Percentiles rank a stretch among this genome's conserved stretches.
These are phyloP conservation scores for Anthoscopus minutus DNA, from an alignment of 2,113 vertebrate species.

Conservation along the genomic window DNA sequence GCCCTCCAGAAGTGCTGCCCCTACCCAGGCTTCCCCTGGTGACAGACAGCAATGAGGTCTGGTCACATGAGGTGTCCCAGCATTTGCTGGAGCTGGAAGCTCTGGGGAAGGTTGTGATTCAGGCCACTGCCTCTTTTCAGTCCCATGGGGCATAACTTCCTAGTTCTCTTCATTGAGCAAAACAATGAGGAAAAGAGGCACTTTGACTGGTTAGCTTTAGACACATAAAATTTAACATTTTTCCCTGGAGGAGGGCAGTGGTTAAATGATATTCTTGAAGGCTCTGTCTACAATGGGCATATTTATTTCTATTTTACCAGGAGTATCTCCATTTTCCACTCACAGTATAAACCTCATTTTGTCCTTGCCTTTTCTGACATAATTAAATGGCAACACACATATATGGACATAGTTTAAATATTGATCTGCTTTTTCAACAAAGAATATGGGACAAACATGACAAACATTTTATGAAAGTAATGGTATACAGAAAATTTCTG, in stretches of 20 bases:
- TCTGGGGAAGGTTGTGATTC: neutral
- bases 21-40: neutral
- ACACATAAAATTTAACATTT: neutral
- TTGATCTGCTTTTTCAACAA: neutral
- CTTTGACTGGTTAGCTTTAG: neutral
- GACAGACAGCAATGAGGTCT: fast-evolving
- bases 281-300: neutral
- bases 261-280: neutral
- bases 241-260: neutral
- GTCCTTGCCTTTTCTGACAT: neutral
- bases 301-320: neutral
- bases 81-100: neutral
- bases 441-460: neutral
- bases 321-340: neutral
- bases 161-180: neutral
- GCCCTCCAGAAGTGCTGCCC: neutral
- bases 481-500: neutral
- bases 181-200: neutral
- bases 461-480: neutral
- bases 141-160: neutral
- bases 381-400: neutral
- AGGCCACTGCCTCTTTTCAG: neutral
- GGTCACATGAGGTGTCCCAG: fast-evolving
- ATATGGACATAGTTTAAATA: neutral
- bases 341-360: neutral